phyloP scores from a whole-genome alignment of 2,888 invertebrate species.

The Brachypalpus laphriformis region DNA sequence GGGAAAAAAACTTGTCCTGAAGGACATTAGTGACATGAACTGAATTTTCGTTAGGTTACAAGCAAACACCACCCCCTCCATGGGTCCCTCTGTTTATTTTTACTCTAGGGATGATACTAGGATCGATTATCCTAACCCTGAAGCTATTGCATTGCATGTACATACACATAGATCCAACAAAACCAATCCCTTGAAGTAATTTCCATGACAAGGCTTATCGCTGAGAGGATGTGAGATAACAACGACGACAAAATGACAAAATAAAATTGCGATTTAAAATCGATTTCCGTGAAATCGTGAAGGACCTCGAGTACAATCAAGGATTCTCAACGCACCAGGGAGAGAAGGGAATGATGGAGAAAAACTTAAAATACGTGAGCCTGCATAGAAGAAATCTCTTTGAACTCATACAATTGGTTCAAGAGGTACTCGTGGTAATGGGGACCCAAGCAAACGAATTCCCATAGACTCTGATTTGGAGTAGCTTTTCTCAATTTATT shows the following conservation, averaged over 20 bases:
- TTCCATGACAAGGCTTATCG: not conserved
- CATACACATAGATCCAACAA: not conserved
- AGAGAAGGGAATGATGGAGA: not conserved
- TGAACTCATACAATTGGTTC: not conserved
- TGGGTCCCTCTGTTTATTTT: not conserved
- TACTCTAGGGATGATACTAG: not conserved
- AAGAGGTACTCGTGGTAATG: not conserved
- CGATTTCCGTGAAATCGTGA: conserved; percentile 6
- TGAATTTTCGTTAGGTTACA: not conserved
- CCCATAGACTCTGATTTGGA: too few relatives aligned
- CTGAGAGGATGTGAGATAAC: not conserved
- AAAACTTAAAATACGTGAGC: not conserved
- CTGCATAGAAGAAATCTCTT: not conserved
- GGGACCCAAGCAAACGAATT: not conserved
- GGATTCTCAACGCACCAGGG: not conserved
- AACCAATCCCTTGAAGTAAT: not conserved
- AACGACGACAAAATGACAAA: not conserved
- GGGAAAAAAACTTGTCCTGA: not conserved
- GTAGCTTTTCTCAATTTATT: too few relatives aligned
- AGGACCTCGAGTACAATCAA: conserved; percentile 14
- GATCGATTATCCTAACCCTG: not conserved
- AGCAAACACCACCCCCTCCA: not conserved
- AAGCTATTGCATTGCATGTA: not conserved
- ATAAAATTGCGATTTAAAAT: conserved; percentile 32
- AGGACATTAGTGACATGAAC: not conserved